Conservation (phyloP, 1,140 invertebrate genomes). For the Halyomorpha halys region DNA sequence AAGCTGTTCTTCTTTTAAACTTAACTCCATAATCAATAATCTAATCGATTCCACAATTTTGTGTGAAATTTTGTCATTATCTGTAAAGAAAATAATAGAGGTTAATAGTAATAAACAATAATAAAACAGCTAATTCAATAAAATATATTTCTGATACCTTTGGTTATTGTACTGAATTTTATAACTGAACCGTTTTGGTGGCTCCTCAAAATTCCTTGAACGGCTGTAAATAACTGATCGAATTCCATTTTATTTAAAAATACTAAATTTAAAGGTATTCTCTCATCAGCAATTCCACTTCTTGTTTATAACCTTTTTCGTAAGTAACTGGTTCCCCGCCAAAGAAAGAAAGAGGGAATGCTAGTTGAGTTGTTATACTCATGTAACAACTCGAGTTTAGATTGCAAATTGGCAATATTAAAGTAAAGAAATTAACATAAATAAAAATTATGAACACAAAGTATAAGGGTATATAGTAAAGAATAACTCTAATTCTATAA, state of each 20-base stretch:
- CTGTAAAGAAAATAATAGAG: conserved; percentile 4
- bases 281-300: too few relatives aligned
- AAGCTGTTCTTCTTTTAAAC: conserved; percentile 9
- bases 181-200: background rate
- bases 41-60: background rate
- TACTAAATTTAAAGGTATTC: background rate
- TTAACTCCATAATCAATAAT: background rate
- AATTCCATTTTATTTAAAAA: conserved; percentile 19
- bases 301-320: too few relatives aligned
- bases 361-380: too few relatives aligned
- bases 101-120: background rate
- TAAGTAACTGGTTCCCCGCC: too few relatives aligned
- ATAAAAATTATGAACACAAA: too few relatives aligned
- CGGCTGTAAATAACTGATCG: conserved; percentile 16
- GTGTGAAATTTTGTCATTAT: background rate
- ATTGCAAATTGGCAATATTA: too few relatives aligned
- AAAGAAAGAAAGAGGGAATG: too few relatives aligned
- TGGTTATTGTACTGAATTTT: background rate
- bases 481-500: too few relatives aligned
- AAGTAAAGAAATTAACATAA: too few relatives aligned
- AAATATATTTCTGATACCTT: background rate
- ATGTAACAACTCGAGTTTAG: too few relatives aligned
- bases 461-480: too few relatives aligned
- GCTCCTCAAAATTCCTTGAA: conserved; percentile 13
- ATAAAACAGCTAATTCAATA: background rate